Percentiles rank a stretch among this genome's conserved stretches.
phyloP scores from a whole-genome alignment of 2,797 vertebrate genomes.

The Tinamus major region DNA sequence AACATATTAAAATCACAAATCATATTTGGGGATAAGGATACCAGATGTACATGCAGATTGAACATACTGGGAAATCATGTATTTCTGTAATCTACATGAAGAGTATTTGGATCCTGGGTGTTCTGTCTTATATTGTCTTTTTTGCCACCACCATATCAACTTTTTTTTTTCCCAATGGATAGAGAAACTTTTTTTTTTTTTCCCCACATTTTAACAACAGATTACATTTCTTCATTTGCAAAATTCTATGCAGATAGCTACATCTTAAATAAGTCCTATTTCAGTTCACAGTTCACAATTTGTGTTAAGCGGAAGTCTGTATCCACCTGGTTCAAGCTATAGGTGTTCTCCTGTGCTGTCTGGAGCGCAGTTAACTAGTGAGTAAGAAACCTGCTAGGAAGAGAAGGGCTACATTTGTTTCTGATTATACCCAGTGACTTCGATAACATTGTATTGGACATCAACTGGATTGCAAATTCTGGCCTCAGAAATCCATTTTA shows the following conservation, averaged over 20 bases:
- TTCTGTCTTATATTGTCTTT: neutral
- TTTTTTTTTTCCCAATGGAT: neutral
- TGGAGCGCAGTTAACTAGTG: neutral
- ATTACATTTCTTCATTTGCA: neutral
- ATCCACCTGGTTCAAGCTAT: neutral
- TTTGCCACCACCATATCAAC: neutral
- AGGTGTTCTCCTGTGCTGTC: neutral
- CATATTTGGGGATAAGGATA: neutral
- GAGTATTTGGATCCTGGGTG: neutral
- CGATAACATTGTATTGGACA: neutral
- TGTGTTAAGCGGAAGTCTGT: neutral
- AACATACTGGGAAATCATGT: neutral
- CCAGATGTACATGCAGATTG: slow-evolving; percentile 40
- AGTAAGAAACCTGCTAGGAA: neutral
- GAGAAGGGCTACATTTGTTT: neutral
- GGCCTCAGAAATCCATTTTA: neutral
- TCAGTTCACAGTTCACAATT: neutral
- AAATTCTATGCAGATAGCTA: neutral
- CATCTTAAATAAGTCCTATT: neutral
- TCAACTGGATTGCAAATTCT: slow-evolving; percentile 1
- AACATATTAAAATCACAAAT: slow-evolving; percentile 61
- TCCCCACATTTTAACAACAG: neutral
- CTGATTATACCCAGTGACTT: neutral
- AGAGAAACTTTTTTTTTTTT: neutral
- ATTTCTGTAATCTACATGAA: neutral